phyloP scores from a whole-genome alignment of 2,113 vertebrate genomes.

The Parotia lawesii region DNA sequence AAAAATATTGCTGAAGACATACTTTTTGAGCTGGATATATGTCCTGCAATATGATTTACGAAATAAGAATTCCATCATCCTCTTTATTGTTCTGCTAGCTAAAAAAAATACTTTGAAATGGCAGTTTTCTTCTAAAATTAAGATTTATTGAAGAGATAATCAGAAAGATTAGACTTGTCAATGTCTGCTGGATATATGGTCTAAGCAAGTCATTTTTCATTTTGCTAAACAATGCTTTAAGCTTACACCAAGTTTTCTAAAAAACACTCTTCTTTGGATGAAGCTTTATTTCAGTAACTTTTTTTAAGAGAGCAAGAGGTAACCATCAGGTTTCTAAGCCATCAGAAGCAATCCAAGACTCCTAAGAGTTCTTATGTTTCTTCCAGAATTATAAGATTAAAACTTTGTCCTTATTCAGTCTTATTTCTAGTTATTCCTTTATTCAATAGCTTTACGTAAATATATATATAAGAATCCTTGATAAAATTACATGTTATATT shows the following conservation, averaged over 20 bases:
- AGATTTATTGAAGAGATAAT: conserved; percentile 57
- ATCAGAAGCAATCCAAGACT: not conserved
- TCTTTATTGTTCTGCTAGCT: conserved; percentile 6
- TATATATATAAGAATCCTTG: not conserved
- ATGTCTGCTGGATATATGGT: conserved; percentile 1
- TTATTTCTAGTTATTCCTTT: not conserved
- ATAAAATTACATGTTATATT: not conserved
- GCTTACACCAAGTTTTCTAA: not conserved
- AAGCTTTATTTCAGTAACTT: not conserved
- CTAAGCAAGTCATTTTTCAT: conserved; percentile 10
- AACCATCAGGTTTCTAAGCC: not conserved
- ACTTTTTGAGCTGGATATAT: not conserved
- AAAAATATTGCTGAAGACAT: conserved; percentile 27
- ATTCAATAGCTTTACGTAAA: not conserved
- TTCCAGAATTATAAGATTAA: not conserved
- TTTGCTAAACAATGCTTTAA: not conserved
- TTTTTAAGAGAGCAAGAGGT: not conserved
- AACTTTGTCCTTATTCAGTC: not conserved
- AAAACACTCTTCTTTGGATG: not conserved
- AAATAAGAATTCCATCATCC: conserved; percentile 17
- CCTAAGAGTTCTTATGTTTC: not conserved
- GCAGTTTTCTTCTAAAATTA: conserved; percentile 38
- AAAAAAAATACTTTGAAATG: not conserved
- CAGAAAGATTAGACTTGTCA: conserved; percentile 40
- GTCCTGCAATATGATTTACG: conserved; percentile 31